Base-by-base conservation (phyloP, 2,888 invertebrate species). In the Tetragonisca angustula region DNA sequence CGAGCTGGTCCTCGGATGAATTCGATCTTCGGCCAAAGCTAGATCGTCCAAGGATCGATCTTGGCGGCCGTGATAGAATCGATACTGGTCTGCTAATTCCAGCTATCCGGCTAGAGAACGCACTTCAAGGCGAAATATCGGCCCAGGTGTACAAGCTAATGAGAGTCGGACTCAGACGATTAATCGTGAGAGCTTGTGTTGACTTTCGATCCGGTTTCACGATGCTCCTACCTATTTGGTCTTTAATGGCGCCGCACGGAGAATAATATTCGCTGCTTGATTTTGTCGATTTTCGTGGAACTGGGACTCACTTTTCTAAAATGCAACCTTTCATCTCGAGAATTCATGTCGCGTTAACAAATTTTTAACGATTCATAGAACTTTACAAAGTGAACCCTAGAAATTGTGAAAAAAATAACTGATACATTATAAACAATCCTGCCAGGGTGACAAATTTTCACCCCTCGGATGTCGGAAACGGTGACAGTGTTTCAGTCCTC, bases 101-200 rank as follows among this genome's bases (percentile, higher is more conserved):
- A 56, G 59, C 32, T 32, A 49, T 61, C 49, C 68, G 62, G 75
- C 67, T 76, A 74, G 76, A 71, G 52, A 77, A 62, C 50, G 64
- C 76, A 76, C 78, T 79, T 71, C 64, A 61, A 84, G 64, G 73
- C 72, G 76, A 68, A 74, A 80, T 82, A 76, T 81, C 79, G 79
- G 77, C 64, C 32, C 69, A 27, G 54, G 77, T 72, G 59, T 65
- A 36, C 56, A 64, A 78, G 79, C 32, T 88, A 83, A 88, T 84
- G 80, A 84, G 67, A 32, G 59, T 21, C 27, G 52, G 67, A 62
- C 73, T 71, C 49, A 32, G 43, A 54, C 75, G 70, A 72, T 87
- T 77, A 76, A 82, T 87, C 76, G 54, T 54, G 59, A n/a, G 27
- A 70, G 49, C 49, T 9, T 15, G 49, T 64, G 70, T 59, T 73